Percentiles rank a stretch among this genome's conserved stretches.
These are phyloP conservation scores for Diplodus puntazzo DNA, from an alignment of 2,797 vertebrate species.

Conservation along the genomic window DNA sequence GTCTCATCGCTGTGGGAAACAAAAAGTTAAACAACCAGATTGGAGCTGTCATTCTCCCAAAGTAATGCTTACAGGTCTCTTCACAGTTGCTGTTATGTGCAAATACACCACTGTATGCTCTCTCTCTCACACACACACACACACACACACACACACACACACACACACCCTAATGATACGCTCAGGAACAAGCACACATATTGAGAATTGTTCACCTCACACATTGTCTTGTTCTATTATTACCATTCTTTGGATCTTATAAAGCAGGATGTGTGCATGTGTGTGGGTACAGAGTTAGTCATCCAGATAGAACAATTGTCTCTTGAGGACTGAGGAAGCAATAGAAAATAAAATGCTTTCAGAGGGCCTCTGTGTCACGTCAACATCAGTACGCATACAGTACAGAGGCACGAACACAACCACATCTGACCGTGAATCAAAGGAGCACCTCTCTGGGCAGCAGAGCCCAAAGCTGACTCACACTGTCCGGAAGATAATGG, in stretches of 20 bases:
- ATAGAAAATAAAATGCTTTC: constrained; percentile 5
- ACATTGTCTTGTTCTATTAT: constrained; percentile 16
- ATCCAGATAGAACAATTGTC: background rate
- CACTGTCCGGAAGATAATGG: constrained; percentile 31
- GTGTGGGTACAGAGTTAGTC: background rate
- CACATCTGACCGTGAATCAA: constrained; percentile 14
- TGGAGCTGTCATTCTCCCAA: constrained; percentile 24
- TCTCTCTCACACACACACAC: too few relatives aligned
- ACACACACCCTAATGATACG: constrained; percentile 1
- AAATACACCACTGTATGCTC: constrained; percentile 14
- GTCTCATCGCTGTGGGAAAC: constrained; percentile 43
- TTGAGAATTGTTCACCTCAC: constrained; percentile 4
- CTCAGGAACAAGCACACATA: constrained; percentile 19
- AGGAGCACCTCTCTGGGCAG: constrained; percentile 39
- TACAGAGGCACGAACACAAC: background rate
- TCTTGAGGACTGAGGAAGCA: background rate
- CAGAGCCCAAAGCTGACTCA: constrained; percentile 27
- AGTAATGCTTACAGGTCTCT: constrained; percentile 36
- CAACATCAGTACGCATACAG: background rate
- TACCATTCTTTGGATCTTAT: constrained; percentile 1
- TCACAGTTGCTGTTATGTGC: constrained; percentile 18
- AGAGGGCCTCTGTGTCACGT: background rate
- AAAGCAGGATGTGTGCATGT: constrained; percentile 3
- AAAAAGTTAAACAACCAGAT: constrained; percentile 49
- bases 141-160: background rate